phyloP scores from a whole-genome alignment of 2,113 vertebrate species.

The Pseudorhombus dupliciocellatus region DNA sequence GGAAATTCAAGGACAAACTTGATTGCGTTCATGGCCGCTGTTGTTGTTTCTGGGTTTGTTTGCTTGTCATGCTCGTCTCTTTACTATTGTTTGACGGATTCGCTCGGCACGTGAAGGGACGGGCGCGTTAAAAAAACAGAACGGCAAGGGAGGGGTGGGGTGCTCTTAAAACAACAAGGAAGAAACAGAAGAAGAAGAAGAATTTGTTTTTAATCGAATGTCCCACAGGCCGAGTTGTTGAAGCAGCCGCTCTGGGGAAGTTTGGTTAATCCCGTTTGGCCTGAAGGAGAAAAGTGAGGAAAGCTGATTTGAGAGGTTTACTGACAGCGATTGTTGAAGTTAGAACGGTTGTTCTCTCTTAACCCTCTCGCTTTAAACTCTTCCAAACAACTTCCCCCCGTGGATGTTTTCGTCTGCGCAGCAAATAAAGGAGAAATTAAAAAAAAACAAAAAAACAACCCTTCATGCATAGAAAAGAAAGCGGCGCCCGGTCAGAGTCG shows the following conservation, averaged over 20 bases:
- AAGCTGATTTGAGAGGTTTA: slow-evolving; percentile 7
- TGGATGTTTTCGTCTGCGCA: background rate
- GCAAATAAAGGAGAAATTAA: background rate
- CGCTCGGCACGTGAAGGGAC: slow-evolving; percentile 56
- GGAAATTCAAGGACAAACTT: slow-evolving; percentile 78
- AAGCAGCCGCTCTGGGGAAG: background rate
- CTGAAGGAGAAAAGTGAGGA: background rate
- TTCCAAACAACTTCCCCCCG: too few relatives aligned
- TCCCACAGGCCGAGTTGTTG: background rate
- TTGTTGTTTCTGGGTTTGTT: slow-evolving; percentile 70
- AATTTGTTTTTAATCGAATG: slow-evolving; percentile 36
- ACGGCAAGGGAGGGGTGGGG: too few relatives aligned
- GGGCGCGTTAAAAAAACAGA: background rate
- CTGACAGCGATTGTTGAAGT: background rate
- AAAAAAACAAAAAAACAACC: background rate
- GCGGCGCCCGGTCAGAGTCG: slow-evolving; percentile 21
- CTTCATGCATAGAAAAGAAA: background rate
- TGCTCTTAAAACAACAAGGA: background rate
- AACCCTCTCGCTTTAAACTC: background rate
- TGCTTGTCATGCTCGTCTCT: slow-evolving; percentile 60
- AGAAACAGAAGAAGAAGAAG: slow-evolving; percentile 11
- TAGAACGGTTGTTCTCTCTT: background rate
- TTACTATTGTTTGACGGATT: slow-evolving; percentile 61
- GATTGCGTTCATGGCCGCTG: slow-evolving; percentile 55
- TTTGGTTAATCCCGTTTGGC: slow-evolving; percentile 3